Evolutionary conservation across 2,113 vertebrate species (phyloP).

Genomic region (Sialia sialis): DNA sequence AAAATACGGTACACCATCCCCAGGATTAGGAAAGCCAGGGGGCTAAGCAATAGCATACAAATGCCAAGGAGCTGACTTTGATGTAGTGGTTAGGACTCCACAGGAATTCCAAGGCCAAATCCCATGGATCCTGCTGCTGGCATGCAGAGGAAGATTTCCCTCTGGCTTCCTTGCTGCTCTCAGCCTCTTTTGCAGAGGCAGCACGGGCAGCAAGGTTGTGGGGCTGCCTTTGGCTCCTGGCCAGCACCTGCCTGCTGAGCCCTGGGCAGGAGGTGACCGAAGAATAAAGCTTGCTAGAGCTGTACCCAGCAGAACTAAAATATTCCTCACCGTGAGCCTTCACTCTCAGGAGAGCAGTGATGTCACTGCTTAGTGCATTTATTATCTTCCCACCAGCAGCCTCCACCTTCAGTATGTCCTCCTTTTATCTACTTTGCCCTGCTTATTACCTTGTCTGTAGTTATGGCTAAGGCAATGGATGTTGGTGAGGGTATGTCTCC

Average conservation of each 20-base stretch:
- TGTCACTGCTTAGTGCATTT: neutral
- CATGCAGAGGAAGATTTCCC: neutral
- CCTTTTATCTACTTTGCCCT: neutral
- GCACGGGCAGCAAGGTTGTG: neutral
- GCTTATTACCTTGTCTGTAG: neutral
- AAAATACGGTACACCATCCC: neutral
- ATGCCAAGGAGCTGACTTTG: neutral
- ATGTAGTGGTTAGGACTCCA: neutral
- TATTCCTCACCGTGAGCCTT: neutral
- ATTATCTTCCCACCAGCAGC: fast-evolving
- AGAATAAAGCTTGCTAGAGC: neutral
- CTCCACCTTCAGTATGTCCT: neutral
- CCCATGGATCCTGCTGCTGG: neutral
- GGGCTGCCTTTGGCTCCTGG: neutral
- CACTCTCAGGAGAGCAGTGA: neutral
- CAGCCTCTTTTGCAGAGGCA: neutral
- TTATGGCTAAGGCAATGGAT: neutral
- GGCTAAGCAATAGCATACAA: neutral
- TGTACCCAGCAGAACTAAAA: neutral
- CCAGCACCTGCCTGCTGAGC: neutral
- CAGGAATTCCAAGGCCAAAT: conserved; percentile 16
- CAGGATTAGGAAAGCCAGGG: neutral
- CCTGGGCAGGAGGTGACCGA: neutral
- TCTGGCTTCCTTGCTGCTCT: neutral
- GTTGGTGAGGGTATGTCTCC: neutral